Conservation (phyloP, 2,113 vertebrate species). For the Aepyceros melampus region DNA sequence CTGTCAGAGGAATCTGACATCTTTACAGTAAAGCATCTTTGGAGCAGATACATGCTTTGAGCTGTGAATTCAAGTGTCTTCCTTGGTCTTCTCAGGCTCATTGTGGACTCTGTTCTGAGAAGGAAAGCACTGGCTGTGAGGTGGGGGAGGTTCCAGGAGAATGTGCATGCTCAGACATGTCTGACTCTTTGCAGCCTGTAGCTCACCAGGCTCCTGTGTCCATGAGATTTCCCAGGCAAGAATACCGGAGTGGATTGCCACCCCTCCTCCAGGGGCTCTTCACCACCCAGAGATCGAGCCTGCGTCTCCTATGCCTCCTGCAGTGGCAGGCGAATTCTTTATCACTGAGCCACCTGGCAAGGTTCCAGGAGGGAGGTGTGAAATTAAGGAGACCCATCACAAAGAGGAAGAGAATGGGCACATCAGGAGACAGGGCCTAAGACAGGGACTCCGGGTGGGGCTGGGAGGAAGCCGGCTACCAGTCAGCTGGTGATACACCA, state of each 20-base stretch:
- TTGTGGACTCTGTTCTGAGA: background rate
- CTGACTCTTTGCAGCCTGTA: background rate
- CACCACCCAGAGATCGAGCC: background rate
- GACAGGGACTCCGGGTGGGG: too few relatives aligned
- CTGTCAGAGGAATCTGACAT: background rate
- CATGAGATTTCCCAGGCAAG: background rate
- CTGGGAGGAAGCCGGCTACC: background rate
- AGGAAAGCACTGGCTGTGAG: background rate
- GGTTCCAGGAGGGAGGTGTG: background rate
- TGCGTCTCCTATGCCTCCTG: background rate
- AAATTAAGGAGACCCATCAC: background rate
- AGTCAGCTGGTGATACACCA: background rate
- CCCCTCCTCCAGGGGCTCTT: background rate
- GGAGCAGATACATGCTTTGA: background rate
- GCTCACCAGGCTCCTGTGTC: background rate
- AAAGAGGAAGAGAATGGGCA: background rate
- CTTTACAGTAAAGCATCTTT: background rate
- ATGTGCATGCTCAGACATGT: background rate
- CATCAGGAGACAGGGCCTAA: background rate
- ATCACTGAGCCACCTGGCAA: background rate
- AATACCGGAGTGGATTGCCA: background rate
- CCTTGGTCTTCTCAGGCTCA: background rate
- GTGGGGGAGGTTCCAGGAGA: background rate
- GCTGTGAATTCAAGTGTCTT: background rate
- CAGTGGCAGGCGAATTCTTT: background rate